These are phyloP conservation scores for Ditula angustiorana DNA, from an alignment of 2,888 invertebrate genomes.

Conservation along the genomic window DNA sequence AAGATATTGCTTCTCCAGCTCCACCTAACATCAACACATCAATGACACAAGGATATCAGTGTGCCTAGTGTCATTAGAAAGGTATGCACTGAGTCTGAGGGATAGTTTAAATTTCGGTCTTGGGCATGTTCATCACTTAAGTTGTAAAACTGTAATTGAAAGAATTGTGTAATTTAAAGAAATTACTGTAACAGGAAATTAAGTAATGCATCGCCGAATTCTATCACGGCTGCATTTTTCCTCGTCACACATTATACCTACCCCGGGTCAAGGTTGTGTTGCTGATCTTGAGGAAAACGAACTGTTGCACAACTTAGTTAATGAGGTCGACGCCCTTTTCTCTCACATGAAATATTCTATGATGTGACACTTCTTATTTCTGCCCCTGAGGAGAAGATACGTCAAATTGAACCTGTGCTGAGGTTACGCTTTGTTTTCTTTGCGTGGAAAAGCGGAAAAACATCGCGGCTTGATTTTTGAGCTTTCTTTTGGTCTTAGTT, in stretches of 20 bases:
- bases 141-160: too few species aligned
- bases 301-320: slow-evolving; percentile 17
- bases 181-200: neutral
- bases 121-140: too few species aligned
- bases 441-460: neutral
- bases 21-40: too few species aligned
- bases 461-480: neutral
- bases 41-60: too few species aligned
- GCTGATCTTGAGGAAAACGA: slow-evolving; percentile 52
- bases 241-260: slow-evolving; percentile 16
- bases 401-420: neutral
- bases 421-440: slow-evolving; percentile 1
- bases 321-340: slow-evolving; percentile 32
- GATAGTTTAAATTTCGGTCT: too few species aligned
- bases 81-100: too few species aligned
- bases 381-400: neutral
- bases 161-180: too few species aligned
- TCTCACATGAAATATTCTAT: slow-evolving; percentile 6
- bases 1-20: too few species aligned
- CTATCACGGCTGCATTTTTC: slow-evolving; percentile 24
- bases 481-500: too few species aligned
- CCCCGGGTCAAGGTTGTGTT: slow-evolving; percentile 78
- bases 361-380: slow-evolving; percentile 18
- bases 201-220: slow-evolving; percentile 9
- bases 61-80: too few species aligned